Conservation (phyloP, 2,888 invertebrate species). For the Boloria euphrosyne region DNA sequence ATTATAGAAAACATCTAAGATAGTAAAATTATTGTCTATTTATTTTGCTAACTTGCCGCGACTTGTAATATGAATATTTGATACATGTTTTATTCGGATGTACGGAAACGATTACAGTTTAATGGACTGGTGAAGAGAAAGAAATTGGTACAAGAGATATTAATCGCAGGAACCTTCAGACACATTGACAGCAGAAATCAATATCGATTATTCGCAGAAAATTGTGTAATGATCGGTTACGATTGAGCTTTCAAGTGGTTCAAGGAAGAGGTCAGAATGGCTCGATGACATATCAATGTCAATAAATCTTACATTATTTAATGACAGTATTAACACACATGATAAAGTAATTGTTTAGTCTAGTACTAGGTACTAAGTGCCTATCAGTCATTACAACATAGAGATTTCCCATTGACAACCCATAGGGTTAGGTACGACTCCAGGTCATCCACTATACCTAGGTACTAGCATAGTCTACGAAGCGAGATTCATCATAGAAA, state of each 20-base stretch:
- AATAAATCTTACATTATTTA: neutral
- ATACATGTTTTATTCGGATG: too few relatives aligned
- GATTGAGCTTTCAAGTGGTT: conserved; percentile 17
- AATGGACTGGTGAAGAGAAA: conserved; percentile 1
- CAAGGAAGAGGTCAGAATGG: conserved; percentile 17
- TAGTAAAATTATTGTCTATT: too few relatives aligned
- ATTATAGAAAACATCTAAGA: too few relatives aligned
- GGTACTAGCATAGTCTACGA: too few relatives aligned
- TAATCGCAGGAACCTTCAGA: conserved; percentile 15
- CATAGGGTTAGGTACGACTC: too few relatives aligned
- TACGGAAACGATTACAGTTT: too few relatives aligned
- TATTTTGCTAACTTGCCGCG: too few relatives aligned
- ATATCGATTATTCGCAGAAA: conserved; percentile 30
- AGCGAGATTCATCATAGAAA: too few relatives aligned
- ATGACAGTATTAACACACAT: neutral
- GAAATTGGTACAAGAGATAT: conserved; percentile 23
- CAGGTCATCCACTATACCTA: too few relatives aligned
- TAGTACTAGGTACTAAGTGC: neutral
- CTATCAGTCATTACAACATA: too few relatives aligned
- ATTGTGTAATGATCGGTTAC: conserved; percentile 18
- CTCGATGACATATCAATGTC: conserved; percentile 5
- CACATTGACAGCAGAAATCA: conserved; percentile 26
- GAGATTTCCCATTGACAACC: too few relatives aligned
- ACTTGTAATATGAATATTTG: too few relatives aligned
- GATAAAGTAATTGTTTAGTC: conserved; percentile 3